Evolutionary conservation across 2,113 vertebrate species (phyloP).

Genomic region (Terrapene triunguis): DNA sequence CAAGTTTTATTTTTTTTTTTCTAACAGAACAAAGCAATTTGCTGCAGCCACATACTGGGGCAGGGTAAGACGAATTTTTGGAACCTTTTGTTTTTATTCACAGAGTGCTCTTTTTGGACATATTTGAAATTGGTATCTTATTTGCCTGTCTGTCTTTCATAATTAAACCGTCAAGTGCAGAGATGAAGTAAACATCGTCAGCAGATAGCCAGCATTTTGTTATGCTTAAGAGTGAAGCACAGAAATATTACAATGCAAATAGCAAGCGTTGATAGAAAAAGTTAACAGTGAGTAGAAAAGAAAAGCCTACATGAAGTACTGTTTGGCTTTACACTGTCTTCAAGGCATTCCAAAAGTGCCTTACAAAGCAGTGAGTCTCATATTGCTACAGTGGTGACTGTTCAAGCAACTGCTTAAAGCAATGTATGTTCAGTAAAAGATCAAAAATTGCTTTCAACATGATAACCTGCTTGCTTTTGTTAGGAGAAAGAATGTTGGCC

Average conservation of each 20-base stretch:
- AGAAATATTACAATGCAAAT: slow-evolving; percentile 12
- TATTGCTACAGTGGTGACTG: not conserved
- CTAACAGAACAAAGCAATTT: not conserved
- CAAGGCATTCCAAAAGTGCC: not conserved
- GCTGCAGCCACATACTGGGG: fast-evolving
- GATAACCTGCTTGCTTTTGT: not conserved
- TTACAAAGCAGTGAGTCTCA: not conserved
- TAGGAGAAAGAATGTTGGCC: not conserved
- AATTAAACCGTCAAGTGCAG: not conserved
- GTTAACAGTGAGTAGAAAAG: not conserved
- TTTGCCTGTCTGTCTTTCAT: slow-evolving; percentile 3
- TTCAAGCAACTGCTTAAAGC: not conserved
- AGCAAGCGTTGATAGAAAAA: slow-evolving; percentile 14
- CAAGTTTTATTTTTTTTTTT: not conserved
- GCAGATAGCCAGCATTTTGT: not conserved
- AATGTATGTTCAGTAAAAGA: not conserved
- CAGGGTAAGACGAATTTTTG: not conserved
- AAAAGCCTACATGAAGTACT: not conserved
- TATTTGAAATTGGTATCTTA: not conserved
- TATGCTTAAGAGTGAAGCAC: slow-evolving; percentile 21
- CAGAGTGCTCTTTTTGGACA: not conserved
- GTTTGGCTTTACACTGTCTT: not conserved
- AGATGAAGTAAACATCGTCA: slow-evolving; percentile 2
- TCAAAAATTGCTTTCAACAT: not conserved
- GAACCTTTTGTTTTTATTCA: not conserved